These are phyloP conservation scores for Ceratitis capitata DNA, from an alignment of 1,140 invertebrate species.

Conservation along the genomic window DNA sequence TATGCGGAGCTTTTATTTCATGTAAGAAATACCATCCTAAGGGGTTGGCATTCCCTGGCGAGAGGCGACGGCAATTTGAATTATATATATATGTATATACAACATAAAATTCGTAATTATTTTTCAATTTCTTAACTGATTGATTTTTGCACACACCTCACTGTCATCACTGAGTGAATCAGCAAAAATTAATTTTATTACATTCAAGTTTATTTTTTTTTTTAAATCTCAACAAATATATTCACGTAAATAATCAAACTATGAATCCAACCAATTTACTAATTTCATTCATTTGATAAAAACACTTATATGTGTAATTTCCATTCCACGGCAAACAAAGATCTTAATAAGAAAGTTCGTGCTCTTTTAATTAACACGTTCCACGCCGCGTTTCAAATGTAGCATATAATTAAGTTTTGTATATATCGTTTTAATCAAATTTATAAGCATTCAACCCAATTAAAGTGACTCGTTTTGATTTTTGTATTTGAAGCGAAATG, in stretches of 20 bases:
- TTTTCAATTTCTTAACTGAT: too few species aligned
- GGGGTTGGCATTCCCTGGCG: too few species aligned
- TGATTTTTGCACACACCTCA: too few species aligned
- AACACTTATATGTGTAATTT: neutral
- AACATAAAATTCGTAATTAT: too few species aligned
- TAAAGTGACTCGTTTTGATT: conserved; percentile 18
- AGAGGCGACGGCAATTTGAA: too few species aligned
- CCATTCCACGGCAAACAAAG: neutral
- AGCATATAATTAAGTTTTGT: conserved; percentile 39
- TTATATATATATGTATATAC: too few species aligned
- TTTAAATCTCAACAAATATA: neutral
- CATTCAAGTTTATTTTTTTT: neutral
- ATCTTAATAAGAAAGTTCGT: neutral
- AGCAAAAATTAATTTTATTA: neutral
- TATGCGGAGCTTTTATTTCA: too few species aligned
- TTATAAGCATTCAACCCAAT: conserved; percentile 13
- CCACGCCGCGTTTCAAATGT: conserved; percentile 34
- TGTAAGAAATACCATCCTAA: too few species aligned
- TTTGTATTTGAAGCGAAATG: neutral
- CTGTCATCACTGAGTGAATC: neutral
- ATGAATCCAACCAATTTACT: neutral
- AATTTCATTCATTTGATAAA: neutral
- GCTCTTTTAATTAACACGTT: conserved; percentile 43
- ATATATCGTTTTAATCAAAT: conserved; percentile 37
- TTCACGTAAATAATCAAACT: neutral